These are phyloP conservation scores for Chrosomus eos DNA, from an alignment of 2,797 vertebrate genomes.

Conservation along the genomic window DNA sequence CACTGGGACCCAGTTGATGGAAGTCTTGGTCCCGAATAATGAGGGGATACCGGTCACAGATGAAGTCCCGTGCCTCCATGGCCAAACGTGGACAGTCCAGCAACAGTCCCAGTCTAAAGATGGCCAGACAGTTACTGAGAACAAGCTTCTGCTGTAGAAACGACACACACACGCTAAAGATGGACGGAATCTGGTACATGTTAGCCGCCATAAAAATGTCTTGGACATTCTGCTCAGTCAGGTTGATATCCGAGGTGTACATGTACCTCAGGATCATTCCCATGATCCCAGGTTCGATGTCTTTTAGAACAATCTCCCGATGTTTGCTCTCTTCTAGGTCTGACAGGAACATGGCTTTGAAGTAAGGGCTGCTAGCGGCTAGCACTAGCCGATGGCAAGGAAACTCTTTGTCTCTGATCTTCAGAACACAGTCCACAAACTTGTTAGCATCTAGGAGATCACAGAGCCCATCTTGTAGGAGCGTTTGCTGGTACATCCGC, in stretches of 20 bases:
- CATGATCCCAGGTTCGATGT: slow-evolving; percentile 89
- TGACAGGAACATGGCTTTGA: slow-evolving; percentile 93
- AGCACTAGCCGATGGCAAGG: slow-evolving; percentile 94
- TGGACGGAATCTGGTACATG: slow-evolving; percentile 98
- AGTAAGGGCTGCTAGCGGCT: slow-evolving; percentile 95
- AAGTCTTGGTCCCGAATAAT: slow-evolving; percentile 91
- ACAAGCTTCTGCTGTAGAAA: slow-evolving; percentile 93
- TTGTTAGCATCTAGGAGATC: slow-evolving; percentile 93
- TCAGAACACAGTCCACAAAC: slow-evolving; percentile 94
- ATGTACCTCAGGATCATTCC: slow-evolving; percentile 92
- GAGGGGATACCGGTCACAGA: slow-evolving; percentile 88
- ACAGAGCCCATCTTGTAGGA: slow-evolving; percentile 95
- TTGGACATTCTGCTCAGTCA: slow-evolving; percentile 94
- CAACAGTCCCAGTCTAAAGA: slow-evolving; percentile 92
- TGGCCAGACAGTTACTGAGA: slow-evolving; percentile 93
- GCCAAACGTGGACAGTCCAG: slow-evolving; percentile 91
- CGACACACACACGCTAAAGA: slow-evolving; percentile 95
- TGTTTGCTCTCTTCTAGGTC: slow-evolving; percentile 88
- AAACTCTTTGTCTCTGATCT: slow-evolving; percentile 89
- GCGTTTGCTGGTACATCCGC: slow-evolving; percentile 94
- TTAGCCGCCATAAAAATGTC: slow-evolving; percentile 95
- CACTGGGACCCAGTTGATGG: slow-evolving; percentile 84
- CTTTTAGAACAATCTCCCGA: slow-evolving; percentile 87
- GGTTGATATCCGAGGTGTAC: slow-evolving; percentile 93
- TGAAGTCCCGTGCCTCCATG: slow-evolving; percentile 87